These are phyloP conservation scores for Cynaeus angustus DNA, from an alignment of 2,888 invertebrate genomes.

Conservation along the genomic window DNA sequence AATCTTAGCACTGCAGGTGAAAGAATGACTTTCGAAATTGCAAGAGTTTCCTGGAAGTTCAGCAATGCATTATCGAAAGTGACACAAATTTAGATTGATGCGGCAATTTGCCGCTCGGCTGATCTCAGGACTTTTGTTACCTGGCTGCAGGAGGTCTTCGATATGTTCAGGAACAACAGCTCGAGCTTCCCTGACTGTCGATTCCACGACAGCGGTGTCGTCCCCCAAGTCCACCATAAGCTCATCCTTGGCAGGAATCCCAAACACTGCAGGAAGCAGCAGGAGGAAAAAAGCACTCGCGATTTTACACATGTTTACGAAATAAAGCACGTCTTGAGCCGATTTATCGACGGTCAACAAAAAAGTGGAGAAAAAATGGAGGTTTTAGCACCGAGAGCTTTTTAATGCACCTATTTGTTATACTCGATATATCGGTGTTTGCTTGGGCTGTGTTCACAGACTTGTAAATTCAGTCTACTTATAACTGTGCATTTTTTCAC, in stretches of 20 bases:
- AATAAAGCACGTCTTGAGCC: conserved; percentile 34
- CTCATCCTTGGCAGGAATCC: conserved; percentile 57
- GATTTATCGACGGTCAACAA: conserved; percentile 53
- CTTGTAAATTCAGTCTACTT: conserved; percentile 53
- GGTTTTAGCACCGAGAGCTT: conserved; percentile 41
- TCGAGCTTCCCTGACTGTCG: conserved; percentile 75
- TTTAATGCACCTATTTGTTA: conserved; percentile 50
- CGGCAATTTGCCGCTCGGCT: conserved; percentile 45
- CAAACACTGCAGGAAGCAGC: conserved; percentile 32
- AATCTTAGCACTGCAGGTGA: conserved; percentile 28
- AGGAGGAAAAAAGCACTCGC: conserved; percentile 39
- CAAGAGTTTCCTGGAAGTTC: conserved; percentile 39
- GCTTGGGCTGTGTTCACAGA: conserved; percentile 49
- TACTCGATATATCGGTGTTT: conserved; percentile 52
- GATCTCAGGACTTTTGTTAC: conserved; percentile 51
- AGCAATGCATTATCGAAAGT: conserved; percentile 51
- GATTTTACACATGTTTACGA: conserved; percentile 49
- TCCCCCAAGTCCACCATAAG: conserved; percentile 67
- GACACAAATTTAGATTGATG: conserved; percentile 58
- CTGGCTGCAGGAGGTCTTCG: conserved; percentile 65
- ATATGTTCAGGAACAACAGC: conserved; percentile 70
- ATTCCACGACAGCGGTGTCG: conserved; percentile 75
- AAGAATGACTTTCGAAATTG: conserved; percentile 36
- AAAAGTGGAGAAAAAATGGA: conserved; percentile 43
- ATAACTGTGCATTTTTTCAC: conserved; percentile 55